Evolutionary conservation across 2,113 vertebrate species (phyloP).

Genomic region (Redunca redunca): DNA sequence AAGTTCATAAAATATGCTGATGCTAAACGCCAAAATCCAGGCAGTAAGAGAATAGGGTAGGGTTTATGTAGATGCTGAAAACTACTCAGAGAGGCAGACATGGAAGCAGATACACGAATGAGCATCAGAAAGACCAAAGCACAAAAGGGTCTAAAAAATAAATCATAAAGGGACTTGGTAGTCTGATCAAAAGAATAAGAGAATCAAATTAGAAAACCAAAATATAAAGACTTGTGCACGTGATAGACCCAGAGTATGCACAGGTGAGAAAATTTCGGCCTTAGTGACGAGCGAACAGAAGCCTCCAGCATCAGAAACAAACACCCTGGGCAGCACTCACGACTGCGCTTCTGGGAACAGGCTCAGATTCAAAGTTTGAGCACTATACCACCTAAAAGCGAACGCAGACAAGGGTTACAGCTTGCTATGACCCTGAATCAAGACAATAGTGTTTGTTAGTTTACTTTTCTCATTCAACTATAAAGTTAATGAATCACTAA

Average conservation of each 20-base stretch:
- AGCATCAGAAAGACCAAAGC: not conserved
- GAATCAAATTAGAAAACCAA: not conserved
- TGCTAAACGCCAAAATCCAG: not conserved
- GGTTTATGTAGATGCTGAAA: not conserved
- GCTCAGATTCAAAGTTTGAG: not conserved
- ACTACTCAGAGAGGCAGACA: not conserved
- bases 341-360: rapidly evolving
- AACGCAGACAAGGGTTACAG: not conserved
- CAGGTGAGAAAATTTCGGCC: not conserved
- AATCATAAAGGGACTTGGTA: rapidly evolving
- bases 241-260: not conserved
- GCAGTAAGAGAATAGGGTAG: not conserved
- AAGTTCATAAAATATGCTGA: not conserved
- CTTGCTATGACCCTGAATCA: not conserved
- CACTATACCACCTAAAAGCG: not conserved
- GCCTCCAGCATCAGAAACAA: not conserved
- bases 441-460: not conserved
- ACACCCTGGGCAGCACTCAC: not conserved
- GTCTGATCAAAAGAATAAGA: not conserved
- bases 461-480: not conserved
- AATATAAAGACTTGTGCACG: not conserved
- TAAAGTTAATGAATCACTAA: not conserved
- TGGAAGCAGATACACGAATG: not conserved
- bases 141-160: not conserved
- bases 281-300: not conserved